These are phyloP conservation scores for Coremacera marginata DNA, from an alignment of 2,888 invertebrate species.

Conservation along the genomic window DNA sequence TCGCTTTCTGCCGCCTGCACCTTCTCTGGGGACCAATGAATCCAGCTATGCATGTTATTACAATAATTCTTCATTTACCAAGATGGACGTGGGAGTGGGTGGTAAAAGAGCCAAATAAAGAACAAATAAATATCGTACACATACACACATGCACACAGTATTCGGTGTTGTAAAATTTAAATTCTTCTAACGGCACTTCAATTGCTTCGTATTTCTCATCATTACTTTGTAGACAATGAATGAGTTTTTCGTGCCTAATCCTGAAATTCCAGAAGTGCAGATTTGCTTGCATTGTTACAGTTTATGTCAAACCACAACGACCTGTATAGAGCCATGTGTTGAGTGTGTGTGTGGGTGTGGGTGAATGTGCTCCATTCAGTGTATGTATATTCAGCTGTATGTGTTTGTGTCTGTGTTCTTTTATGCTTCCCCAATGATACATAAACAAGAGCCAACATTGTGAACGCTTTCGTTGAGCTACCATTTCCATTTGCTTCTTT, in stretches of 20 bases:
- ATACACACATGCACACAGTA: not conserved
- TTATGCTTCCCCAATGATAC: slow-evolving; percentile 22
- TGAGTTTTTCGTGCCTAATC: not conserved
- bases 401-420: slow-evolving; percentile 6
- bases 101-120: no score
- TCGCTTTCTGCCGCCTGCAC: no score
- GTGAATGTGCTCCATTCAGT: not conserved
- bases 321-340: not conserved
- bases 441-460: slow-evolving; percentile 20
- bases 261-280: not conserved
- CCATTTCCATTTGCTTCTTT: not conserved
- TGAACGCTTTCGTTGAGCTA: not conserved
- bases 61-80: slow-evolving; percentile 1
- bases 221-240: slow-evolving; percentile 21
- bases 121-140: not conserved
- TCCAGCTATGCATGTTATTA: not conserved
- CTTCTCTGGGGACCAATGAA: not conserved
- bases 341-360: not conserved
- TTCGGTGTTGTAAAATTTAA: slow-evolving; percentile 7
- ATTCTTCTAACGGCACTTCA: slow-evolving; percentile 12
- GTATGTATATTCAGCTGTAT: not conserved
- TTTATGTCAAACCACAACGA: slow-evolving; percentile 18
- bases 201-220: slow-evolving; percentile 21
- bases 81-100: no score
- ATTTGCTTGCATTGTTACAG: slow-evolving; percentile 9